These are phyloP conservation scores for Meloidogyne exigua DNA, from an alignment of 1,140 invertebrate genomes.

Conservation along the genomic window DNA sequence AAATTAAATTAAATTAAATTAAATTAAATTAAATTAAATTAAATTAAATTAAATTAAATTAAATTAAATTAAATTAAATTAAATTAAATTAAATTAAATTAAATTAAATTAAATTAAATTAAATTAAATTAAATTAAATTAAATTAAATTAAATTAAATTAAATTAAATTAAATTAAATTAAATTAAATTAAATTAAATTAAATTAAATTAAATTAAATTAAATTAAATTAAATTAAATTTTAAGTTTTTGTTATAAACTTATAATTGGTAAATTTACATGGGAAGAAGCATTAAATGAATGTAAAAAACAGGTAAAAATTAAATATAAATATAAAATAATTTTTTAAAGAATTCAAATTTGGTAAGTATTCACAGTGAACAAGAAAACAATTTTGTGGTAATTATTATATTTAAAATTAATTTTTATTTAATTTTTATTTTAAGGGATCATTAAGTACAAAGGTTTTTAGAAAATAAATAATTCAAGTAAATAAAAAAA, in stretches of 20 bases:
- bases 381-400: neutral
- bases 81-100: neutral
- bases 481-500: neutral
- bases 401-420: neutral
- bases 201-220: no score
- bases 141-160: neutral
- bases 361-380: neutral
- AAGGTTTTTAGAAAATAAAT: neutral
- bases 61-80: neutral
- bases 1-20: neutral
- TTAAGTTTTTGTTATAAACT: conserved; percentile 5
- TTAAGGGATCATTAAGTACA: neutral
- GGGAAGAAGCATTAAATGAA: neutral
- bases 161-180: neutral
- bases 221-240: neutral
- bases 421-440: neutral
- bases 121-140: neutral
- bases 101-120: neutral
- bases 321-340: neutral
- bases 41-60: neutral
- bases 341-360: neutral
- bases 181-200: neutral
- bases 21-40: neutral
- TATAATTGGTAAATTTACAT: neutral
- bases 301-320: conserved; percentile 10